Evolutionary conservation across 2,888 invertebrate species (phyloP), one percentile per base, ranked within the genome.

Genomic region (Lycophotia porphyrea): DNA sequence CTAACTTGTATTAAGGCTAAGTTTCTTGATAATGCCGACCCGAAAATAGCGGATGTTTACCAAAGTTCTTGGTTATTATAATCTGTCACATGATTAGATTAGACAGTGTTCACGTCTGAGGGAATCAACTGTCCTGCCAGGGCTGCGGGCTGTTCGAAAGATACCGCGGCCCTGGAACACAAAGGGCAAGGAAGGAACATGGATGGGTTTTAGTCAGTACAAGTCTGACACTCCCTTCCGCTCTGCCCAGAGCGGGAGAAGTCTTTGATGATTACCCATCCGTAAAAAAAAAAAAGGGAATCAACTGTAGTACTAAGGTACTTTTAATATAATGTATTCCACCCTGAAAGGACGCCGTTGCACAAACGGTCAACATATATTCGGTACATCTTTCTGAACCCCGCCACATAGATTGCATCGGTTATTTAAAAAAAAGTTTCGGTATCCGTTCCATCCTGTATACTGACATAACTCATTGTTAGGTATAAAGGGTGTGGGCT

Each of bases 1-100:
- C 67, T 71, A 82, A 78, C 74, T 79, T 77, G 72, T 79, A 74
- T 61, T 72, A 74, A 42, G 69, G 55, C 64, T 64, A 80, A 84
- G 88, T 86, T 88, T 74, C 60, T 72, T 80, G 76, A 81, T 81
- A 86, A 73, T 78, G 70, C 55, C 73, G 66, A 74, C 76, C 79
- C 81, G 71, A 79, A 83, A 80, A 86, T 81, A 78, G 63, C 55
- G 61, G 49, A 71, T 84, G 80, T 81, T 80, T 86, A 67, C 31
- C 71, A 61, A 85, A 81, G 58, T 79, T 78, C 39, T 13, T 31
- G 39, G 74, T 74, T 82, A 68, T 74, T 69, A 74, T 75, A 86
- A 76, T 78, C 42, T 61, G 49, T 75, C 60, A 15, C 18, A 69
- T 70, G 60, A 74, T 74, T 73, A 58, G 60, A 64, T 55, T 58